Evolutionary conservation across 2,113 vertebrate species (phyloP).

Genomic region (Ptilorrhoa leucosticta): DNA sequence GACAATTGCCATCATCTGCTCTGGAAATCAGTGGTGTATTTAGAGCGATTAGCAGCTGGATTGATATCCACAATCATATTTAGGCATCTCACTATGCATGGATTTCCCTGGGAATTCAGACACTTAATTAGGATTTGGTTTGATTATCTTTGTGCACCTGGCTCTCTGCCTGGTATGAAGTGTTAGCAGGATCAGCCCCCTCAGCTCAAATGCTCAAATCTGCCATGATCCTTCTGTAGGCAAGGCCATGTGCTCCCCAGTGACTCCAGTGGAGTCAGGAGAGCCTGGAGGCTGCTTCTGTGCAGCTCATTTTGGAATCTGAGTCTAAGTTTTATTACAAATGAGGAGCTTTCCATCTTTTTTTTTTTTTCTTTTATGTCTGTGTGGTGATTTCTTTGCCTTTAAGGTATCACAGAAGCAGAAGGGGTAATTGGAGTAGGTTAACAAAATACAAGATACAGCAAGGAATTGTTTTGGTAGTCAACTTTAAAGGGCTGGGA

Average conservation of each 20-base stretch:
- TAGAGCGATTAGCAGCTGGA: neutral
- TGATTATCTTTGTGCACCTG: constrained; percentile 23
- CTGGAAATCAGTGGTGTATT: neutral
- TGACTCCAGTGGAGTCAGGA: neutral
- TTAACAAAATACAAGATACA: neutral
- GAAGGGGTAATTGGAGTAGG: neutral
- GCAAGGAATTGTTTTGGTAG: neutral
- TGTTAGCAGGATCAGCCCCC: constrained; percentile 33
- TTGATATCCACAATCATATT: neutral
- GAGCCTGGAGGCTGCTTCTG: neutral
- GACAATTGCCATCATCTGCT: neutral
- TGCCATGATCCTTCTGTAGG: constrained; percentile 21
- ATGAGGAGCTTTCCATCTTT: neutral
- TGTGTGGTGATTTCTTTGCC: neutral
- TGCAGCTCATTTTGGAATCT: neutral
- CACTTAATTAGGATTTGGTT: constrained; percentile 39
- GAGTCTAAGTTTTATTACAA: neutral
- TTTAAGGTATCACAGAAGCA: neutral
- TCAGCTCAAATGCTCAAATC: constrained; percentile 25
- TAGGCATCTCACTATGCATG: neutral
- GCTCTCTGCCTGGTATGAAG: constrained; percentile 34
- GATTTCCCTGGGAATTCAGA: constrained; percentile 46
- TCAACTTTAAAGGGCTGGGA: neutral
- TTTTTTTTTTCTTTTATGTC: neutral
- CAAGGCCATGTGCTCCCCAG: neutral